These are phyloP conservation scores for Astreopora myriophthalma DNA, from an alignment of 64 coral and sea anemone genomes.

Conservation along the genomic window DNA sequence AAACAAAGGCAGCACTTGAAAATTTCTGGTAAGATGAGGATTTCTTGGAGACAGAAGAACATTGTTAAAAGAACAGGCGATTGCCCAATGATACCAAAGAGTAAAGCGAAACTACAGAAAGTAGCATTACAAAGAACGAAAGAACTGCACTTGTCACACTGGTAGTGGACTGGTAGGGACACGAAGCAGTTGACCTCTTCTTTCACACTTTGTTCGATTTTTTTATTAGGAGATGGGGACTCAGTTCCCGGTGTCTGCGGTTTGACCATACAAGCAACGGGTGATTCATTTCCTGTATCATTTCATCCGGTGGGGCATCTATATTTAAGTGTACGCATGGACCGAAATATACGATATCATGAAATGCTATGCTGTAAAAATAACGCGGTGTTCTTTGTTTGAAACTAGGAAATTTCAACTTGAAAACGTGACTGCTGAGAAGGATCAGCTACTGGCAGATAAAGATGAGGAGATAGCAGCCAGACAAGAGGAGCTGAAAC, in stretches of 20 bases:
- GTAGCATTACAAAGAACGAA: too few relatives aligned
- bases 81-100: too few relatives aligned
- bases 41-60: background rate
- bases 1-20: constrained; percentile 65
- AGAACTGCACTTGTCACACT: too few relatives aligned
- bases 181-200: too few relatives aligned
- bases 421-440: constrained; percentile 63
- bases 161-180: too few relatives aligned
- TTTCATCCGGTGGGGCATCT: background rate
- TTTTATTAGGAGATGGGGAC: too few relatives aligned
- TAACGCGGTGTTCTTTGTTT: background rate
- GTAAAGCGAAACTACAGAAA: too few relatives aligned
- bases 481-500: constrained; percentile 61
- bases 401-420: constrained; percentile 82
- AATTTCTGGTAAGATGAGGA: constrained; percentile 73
- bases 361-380: too few relatives aligned
- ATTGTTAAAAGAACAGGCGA: too few relatives aligned
- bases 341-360: background rate
- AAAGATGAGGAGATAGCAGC: constrained; percentile 80
- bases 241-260: background rate
- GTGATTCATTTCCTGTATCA: too few relatives aligned
- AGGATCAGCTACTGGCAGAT: constrained; percentile 91
- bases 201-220: too few relatives aligned
- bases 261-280: background rate
- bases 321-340: background rate